Base-by-base conservation (phyloP, 2,113 vertebrate genomes). In the Nicator chloris region DNA sequence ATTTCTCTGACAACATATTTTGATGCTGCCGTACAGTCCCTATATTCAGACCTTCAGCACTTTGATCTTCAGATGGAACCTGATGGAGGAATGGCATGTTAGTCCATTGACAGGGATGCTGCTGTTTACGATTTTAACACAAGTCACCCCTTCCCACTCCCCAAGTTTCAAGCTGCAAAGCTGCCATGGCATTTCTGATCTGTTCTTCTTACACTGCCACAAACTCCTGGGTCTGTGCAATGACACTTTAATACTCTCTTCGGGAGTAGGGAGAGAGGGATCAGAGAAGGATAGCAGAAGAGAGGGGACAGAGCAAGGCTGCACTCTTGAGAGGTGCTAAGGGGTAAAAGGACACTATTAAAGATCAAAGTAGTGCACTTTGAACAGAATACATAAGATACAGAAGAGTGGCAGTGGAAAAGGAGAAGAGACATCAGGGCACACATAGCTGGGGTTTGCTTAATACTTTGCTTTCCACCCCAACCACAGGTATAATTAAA, bases 401-500 rank as follows among this genome's bases (percentile, higher is more conserved):
- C 13, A 40, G 21, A 13, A 87, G 10, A 53, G 28, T 15, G 7
- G 40, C 2, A 11, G 18, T 13, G 21, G 30, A 24, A 71, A 82
- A 73, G 14, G 5, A 73, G 54, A 73, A 64, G 66, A 66, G 27
- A 31, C 40, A 51, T 56, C 63, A 86, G 33, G 30, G 23, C 12
- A 68, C 28, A 72, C 8, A 12, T 30, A 86, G 37, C 35, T 72
- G 60, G 33, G 9, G 5, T 35, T 82, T 69, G 19, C 13, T 82
- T 77, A 71, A 45, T 86, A 30, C 23, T 81, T 86, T 68, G 31
- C 51, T 92, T 90, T 71, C 31, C 37, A 42, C 24, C 44, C 31
- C 72, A 88, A 9, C 44, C 80, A 86, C 56, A 90, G 79, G 92
- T 95, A 88, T 86, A 90, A 95, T 92, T 90, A 93, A 95, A 96